Percentiles rank a stretch among this genome's conserved stretches.
These are phyloP conservation scores for Rhynchopsitta pachyrhyncha DNA, from an alignment of 2,113 vertebrate genomes.

Conservation along the genomic window DNA sequence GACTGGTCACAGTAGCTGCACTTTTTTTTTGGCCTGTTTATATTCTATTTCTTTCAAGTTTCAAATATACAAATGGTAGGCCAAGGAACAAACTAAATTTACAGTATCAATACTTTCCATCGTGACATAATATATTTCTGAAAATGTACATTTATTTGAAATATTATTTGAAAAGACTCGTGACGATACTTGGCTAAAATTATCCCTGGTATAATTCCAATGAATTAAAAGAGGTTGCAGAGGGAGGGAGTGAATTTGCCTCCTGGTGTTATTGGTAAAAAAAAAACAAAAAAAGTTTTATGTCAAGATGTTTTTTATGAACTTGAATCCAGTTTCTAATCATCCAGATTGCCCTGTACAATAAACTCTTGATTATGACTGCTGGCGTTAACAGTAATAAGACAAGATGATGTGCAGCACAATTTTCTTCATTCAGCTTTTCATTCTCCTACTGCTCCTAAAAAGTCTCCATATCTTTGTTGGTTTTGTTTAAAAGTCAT, in stretches of 20 bases:
- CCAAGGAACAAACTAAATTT: neutral
- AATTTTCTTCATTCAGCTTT: slow-evolving; percentile 81
- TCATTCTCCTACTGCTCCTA: slow-evolving; percentile 70
- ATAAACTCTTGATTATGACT: slow-evolving; percentile 84
- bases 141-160: slow-evolving; percentile 63
- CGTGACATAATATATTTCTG: slow-evolving; percentile 48
- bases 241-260: slow-evolving; percentile 56
- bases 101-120: slow-evolving; percentile 25
- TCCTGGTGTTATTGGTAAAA: slow-evolving; percentile 62
- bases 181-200: slow-evolving; percentile 58
- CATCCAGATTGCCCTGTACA: slow-evolving; percentile 84
- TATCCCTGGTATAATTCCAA: slow-evolving; percentile 58
- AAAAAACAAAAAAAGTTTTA: slow-evolving; percentile 64
- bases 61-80: slow-evolving; percentile 30
- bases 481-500: slow-evolving; percentile 71
- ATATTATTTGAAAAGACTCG: slow-evolving; percentile 8
- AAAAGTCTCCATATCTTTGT: slow-evolving; percentile 71
- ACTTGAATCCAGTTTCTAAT: slow-evolving; percentile 82
- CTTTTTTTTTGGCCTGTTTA: neutral
- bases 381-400: slow-evolving; percentile 81
- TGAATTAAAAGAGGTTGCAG: slow-evolving; percentile 53
- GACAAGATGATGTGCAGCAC: slow-evolving; percentile 74
- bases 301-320: slow-evolving; percentile 80
- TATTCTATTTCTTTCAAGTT: slow-evolving; percentile 7
- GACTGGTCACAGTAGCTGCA: neutral